These are phyloP conservation scores for Meteorus sp. DNA, from an alignment of 1,140 invertebrate genomes.

Conservation along the genomic window DNA sequence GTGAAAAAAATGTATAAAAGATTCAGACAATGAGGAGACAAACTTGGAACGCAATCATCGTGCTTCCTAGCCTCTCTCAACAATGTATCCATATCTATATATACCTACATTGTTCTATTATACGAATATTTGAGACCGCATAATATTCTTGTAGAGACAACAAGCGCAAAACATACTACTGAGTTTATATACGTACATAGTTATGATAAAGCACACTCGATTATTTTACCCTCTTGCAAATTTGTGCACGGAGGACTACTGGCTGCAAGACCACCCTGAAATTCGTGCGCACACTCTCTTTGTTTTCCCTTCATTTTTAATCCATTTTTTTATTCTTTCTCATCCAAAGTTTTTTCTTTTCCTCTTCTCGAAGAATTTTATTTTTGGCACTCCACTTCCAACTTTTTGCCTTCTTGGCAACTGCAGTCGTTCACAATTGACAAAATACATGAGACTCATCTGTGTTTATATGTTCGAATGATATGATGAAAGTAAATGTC, in stretches of 20 bases:
- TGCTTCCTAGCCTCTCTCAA: not conserved
- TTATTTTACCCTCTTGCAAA: too few species aligned
- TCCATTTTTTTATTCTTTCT: too few species aligned
- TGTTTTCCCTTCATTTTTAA: too few species aligned
- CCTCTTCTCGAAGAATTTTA: conserved; percentile 1
- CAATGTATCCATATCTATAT: not conserved
- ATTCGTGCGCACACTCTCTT: not conserved
- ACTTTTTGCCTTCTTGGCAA: not conserved
- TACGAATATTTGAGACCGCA: not conserved
- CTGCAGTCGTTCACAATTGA: conserved; percentile 5
- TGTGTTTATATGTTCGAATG: not conserved
- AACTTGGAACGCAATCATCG: conserved; percentile 9
- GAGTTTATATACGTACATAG: not conserved
- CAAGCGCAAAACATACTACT: not conserved
- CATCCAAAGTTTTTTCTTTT: too few species aligned
- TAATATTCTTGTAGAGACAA: not conserved
- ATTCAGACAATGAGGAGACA: not conserved
- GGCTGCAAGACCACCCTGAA: not conserved
- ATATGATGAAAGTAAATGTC: not conserved
- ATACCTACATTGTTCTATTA: too few species aligned
- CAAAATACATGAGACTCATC: conserved; percentile 6
- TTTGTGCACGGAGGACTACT: not conserved
- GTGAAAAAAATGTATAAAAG: not conserved
- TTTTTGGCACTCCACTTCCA: conserved; percentile 14
- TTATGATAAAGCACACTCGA: not conserved